phyloP scores from a whole-genome alignment of 2,113 vertebrate species.

The Tapirus terrestris region DNA sequence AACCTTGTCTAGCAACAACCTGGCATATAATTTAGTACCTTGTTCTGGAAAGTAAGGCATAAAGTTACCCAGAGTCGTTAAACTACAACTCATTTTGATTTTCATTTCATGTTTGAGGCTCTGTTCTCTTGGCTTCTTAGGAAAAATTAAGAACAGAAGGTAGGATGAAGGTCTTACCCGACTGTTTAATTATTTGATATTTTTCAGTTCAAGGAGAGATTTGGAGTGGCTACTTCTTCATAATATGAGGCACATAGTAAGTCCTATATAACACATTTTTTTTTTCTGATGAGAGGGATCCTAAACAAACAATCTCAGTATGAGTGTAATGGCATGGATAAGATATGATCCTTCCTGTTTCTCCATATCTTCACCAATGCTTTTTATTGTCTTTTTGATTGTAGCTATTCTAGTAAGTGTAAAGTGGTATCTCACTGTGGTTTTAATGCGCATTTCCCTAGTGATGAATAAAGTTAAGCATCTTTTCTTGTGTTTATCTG shows the following conservation, averaged over 20 bases:
- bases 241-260: neutral
- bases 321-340: neutral
- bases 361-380: neutral
- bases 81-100: neutral
- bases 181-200: neutral
- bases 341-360: neutral
- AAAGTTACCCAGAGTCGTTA: neutral
- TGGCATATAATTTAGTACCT: constrained; percentile 35
- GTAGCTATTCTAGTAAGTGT: neutral
- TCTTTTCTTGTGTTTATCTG: neutral
- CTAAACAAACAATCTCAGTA: neutral
- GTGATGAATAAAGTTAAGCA: neutral
- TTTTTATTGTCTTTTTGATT: neutral
- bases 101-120: neutral
- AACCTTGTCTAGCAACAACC: constrained; percentile 22
- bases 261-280: neutral
- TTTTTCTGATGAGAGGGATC: neutral
- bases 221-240: neutral
- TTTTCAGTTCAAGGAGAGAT: neutral
- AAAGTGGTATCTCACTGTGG: neutral
- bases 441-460: constrained; percentile 29
- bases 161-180: neutral
- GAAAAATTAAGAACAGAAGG: neutral
- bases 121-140: neutral
- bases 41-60: constrained; percentile 14